Evolutionary conservation across 2,113 vertebrate species (phyloP).

Genomic region (Tachysurus vachellii): DNA sequence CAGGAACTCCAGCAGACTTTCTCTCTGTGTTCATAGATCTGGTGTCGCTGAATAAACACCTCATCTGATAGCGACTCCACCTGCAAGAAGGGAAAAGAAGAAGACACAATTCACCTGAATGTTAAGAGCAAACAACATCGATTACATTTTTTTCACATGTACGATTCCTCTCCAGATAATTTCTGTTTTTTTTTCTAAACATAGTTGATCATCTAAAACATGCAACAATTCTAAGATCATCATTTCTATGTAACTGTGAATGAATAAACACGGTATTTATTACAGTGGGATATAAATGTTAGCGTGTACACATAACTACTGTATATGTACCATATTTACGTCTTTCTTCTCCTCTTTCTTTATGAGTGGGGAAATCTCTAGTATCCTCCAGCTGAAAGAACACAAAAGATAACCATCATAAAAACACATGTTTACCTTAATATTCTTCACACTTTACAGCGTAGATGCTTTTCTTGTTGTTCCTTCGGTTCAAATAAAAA

Average conservation of each 20-base stretch:
- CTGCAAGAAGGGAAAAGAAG: conserved; percentile 45
- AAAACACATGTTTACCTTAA: not conserved
- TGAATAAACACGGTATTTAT: not conserved
- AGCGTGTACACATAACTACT: conserved; percentile 16
- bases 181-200: not conserved
- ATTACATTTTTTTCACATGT: not conserved
- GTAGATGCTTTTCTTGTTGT: not conserved
- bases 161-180: not conserved
- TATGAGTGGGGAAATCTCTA: conserved; percentile 69
- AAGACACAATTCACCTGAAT: not conserved
- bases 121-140: not conserved
- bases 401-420: conserved; percentile 1
- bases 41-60: conserved; percentile 64
- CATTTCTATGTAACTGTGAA: not conserved
- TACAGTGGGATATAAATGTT: not conserved
- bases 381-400: conserved; percentile 81
- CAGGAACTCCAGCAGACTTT: conserved; percentile 59
- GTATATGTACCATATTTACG: conserved; percentile 75
- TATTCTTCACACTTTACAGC: not conserved
- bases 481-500: not conserved
- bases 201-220: not conserved
- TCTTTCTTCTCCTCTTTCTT: conserved; percentile 60
- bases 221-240: not conserved
- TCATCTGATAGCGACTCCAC: conserved; percentile 61
- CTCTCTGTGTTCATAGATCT: conserved; percentile 64